Evolutionary conservation across 1,140 invertebrate species (phyloP).

Genomic region (Drosophila pruinosa): DNA sequence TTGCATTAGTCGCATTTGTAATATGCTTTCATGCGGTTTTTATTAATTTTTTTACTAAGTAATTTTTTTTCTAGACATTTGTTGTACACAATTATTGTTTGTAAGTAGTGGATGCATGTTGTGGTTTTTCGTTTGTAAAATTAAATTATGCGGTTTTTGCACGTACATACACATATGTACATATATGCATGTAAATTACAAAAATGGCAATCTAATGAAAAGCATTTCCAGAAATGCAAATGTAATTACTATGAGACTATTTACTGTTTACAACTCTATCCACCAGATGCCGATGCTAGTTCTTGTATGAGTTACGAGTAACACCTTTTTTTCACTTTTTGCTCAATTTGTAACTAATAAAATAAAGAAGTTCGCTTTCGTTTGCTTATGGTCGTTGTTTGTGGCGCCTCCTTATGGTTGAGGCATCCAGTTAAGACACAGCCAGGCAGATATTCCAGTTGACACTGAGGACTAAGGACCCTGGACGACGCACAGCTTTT

Average conservation of each 20-base stretch:
- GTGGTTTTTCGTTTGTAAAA: slow-evolving; percentile 73
- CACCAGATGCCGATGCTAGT: slow-evolving; percentile 30
- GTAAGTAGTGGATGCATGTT: slow-evolving; percentile 63
- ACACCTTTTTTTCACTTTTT: neutral
- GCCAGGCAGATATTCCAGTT: neutral
- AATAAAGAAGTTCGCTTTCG: neutral
- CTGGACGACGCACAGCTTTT: slow-evolving; percentile 1
- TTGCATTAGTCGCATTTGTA: slow-evolving; percentile 52
- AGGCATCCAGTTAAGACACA: slow-evolving; percentile 14
- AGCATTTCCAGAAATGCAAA: slow-evolving; percentile 20
- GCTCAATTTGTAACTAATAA: slow-evolving; percentile 9
- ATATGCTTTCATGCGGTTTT: slow-evolving; percentile 74
- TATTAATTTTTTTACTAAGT: slow-evolving; percentile 34
- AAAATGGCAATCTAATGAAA: slow-evolving; percentile 49
- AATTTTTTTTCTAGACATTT: slow-evolving; percentile 29
- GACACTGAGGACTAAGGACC: slow-evolving; percentile 25
- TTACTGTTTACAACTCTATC: slow-evolving; percentile 20
- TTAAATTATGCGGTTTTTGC: slow-evolving; percentile 73
- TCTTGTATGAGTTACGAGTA: neutral
- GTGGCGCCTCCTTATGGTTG: slow-evolving; percentile 14
- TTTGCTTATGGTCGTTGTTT: neutral
- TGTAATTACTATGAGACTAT: slow-evolving; percentile 21
- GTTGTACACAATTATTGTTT: slow-evolving; percentile 14
- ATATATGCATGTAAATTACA: slow-evolving; percentile 25
- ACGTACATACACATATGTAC: slow-evolving; percentile 7